Evolutionary conservation across 23 tunicate species (phyloP), one percentile per base, ranked within the genome.

Genomic region (Styela plicata): DNA sequence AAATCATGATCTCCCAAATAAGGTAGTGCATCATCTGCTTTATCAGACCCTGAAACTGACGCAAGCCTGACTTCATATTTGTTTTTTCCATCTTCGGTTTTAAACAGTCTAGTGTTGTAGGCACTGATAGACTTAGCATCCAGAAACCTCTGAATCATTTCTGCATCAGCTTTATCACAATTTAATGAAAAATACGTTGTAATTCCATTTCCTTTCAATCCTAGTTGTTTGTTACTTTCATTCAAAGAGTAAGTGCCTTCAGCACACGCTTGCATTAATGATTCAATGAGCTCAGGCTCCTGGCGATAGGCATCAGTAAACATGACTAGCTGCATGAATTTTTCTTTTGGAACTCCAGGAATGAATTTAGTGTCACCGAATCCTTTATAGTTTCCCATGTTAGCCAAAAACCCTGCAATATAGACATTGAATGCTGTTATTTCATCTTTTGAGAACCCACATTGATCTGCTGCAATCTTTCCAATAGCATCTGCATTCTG

Each of bases 381-480:
- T 76, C 81, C 81, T 76, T 76, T 76, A 57, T 76, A 76, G 66
- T 76, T 76, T 44, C 81, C 81, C 81, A 76, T 76, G 53, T 76
- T 76, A 35, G 81, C 81, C 64, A 76, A 23, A 52, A 76, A 76
- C 36, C 81, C 81, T 13, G 81, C 81, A 76, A 36, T 24, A 36
- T 76, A 76, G 17, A 76, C 81, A 76, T 76, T 76, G 81, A 76
- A 76, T 1, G 81, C 81, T 1, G 81, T 52, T 34, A 37, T 19
- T 22, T 76, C 81, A 7, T 2, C 64, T 27, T 36, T 23, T 1
- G 81, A 32, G 1, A 76, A 76, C n/a, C 32, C 81, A 52, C 81
- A 76, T 76, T 76, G 25, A 19, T 76, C 81, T 17, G 36, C 64
- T 16, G 81, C 81, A 1, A 76, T 44, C 24, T 76, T 76, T 23